Conservation (phyloP, 2,888 invertebrate genomes). For the Tetanocera ferruginea region DNA sequence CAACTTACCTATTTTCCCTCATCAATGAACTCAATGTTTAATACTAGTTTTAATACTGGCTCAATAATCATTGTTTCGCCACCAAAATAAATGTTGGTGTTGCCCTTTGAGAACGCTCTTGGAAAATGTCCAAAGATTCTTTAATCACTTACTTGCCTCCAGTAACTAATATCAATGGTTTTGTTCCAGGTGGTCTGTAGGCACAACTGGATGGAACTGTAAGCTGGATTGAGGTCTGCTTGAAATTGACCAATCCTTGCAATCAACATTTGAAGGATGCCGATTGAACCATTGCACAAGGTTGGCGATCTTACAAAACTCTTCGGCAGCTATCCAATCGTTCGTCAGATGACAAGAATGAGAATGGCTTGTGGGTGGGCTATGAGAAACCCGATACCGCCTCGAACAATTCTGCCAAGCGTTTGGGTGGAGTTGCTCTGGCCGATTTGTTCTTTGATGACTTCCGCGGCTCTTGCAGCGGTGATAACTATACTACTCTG, state of each 20-base stretch:
- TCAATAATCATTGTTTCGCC: conserved; percentile 73
- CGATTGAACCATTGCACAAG: conserved; percentile 77
- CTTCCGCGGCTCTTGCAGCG: conserved; percentile 84
- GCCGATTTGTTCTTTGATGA: conserved; percentile 84
- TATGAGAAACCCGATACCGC: conserved; percentile 88
- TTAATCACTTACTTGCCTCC: conserved; percentile 85
- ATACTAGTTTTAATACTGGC: conserved; percentile 77
- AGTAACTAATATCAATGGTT: conserved; percentile 76
- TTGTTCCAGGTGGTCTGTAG: conserved; percentile 80
- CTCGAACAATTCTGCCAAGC: conserved; percentile 82
- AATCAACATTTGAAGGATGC: conserved; percentile 75
- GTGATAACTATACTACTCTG: conserved; percentile 84
- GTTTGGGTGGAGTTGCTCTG: conserved; percentile 83
- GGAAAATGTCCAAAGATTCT: conserved; percentile 83
- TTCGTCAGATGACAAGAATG: conserved; percentile 76
- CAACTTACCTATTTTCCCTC: conserved; percentile 84
- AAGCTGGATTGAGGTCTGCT: conserved; percentile 86
- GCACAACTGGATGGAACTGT: conserved; percentile 79
- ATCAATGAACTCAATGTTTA: conserved; percentile 81
- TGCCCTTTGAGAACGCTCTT: conserved; percentile 80
- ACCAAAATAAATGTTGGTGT: conserved; percentile 80
- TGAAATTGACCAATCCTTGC: conserved; percentile 78
- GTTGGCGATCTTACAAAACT: conserved; percentile 86
- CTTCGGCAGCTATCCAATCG: conserved; percentile 84
- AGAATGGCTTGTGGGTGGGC: conserved; percentile 83